phyloP scores from a whole-genome alignment of 1,140 invertebrate genomes.

The Drosophila pruinosa region DNA sequence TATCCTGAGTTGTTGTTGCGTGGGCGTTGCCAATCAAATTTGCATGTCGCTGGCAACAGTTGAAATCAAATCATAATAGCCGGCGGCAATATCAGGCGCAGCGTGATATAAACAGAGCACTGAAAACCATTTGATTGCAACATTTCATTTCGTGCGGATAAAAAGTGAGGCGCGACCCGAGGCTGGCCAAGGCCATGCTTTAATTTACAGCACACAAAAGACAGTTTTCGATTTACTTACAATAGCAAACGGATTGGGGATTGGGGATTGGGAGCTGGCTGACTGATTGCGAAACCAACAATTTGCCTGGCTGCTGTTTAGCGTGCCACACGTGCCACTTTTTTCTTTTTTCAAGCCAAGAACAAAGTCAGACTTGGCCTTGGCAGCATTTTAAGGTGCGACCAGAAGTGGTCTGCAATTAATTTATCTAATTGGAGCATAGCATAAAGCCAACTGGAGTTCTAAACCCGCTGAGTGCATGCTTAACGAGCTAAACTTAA shows the following conservation, averaged over 20 bases:
- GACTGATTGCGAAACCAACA: slow-evolving; percentile 44
- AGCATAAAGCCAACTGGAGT: slow-evolving; percentile 31
- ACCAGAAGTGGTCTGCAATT: slow-evolving; percentile 55
- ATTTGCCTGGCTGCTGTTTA: slow-evolving; percentile 31
- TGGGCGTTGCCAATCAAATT: slow-evolving; percentile 77
- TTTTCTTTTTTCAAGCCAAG: slow-evolving; percentile 28
- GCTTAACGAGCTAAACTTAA: slow-evolving; percentile 10
- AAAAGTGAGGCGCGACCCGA: slow-evolving; percentile 57
- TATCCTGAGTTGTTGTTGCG: slow-evolving; percentile 32
- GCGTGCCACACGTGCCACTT: slow-evolving; percentile 61
- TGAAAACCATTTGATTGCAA: slow-evolving; percentile 39
- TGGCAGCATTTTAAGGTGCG: slow-evolving; percentile 61
- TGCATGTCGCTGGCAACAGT: slow-evolving; percentile 70
- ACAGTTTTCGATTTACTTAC: slow-evolving; percentile 36
- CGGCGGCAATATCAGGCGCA: slow-evolving; percentile 21
- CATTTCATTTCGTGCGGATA: slow-evolving; percentile 68
- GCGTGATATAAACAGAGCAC: slow-evolving; percentile 44
- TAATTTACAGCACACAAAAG: slow-evolving; percentile 64
- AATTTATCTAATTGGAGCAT: slow-evolving; percentile 68
- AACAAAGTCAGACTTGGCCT: slow-evolving; percentile 51
- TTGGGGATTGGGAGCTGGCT: slow-evolving; percentile 16
- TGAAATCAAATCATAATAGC: slow-evolving; percentile 66
- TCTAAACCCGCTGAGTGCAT: neutral
- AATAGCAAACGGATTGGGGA: slow-evolving; percentile 10
- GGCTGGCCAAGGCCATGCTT: slow-evolving; percentile 61